Evolutionary conservation across 92 coral and sea anemone species (phyloP), one percentile per base, ranked within the genome.

Genomic region (Galaxea fascicularis): DNA sequence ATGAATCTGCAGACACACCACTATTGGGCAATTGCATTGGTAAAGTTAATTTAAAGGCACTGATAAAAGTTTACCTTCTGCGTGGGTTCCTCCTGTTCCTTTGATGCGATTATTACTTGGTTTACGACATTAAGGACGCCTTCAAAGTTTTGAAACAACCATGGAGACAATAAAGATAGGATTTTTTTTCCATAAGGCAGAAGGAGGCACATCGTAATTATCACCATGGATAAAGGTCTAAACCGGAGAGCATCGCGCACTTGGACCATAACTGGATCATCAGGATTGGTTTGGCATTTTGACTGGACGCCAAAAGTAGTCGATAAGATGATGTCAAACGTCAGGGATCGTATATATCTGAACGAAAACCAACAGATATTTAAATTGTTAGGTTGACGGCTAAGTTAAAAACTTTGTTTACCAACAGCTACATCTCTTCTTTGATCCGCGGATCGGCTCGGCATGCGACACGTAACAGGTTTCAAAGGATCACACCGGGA

Each of bases 251-350:
- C 89, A 1, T 44, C 73, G 12, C 84, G 27, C 15, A 78, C 92
- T 73, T 71, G 75, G 56, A 78, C 77, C 74, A 81, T 73, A 41
- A 85, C 41, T 22, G 94, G 87, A 75, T 90, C 94, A 56, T 90
- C 78, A 18, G 91, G 85, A 73, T 90, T 78, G 10, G 91, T 90
- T 54, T 90, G 94, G 65, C 89, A 83, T 18, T 88, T 89, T 3
- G 90, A 85, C 62, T 88, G 82, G 80, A 91, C 28, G 17, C 94
- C 94, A 68, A 91, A 91, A 2, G 85, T 83, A 11, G 91, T 64
- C 10, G 92, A 88, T 49, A 91, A 45, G 47, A 91, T 86, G 52
- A 89, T 53, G 41, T 90, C 94, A 62, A 90, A 67, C 26, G 94
- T 89, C 66, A 90, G 49, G 12, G 85, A 77, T 58, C 85, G 94